These are phyloP conservation scores for Corydoras sp. DNA, from an alignment of 2,113 vertebrate species.

Conservation along the genomic window DNA sequence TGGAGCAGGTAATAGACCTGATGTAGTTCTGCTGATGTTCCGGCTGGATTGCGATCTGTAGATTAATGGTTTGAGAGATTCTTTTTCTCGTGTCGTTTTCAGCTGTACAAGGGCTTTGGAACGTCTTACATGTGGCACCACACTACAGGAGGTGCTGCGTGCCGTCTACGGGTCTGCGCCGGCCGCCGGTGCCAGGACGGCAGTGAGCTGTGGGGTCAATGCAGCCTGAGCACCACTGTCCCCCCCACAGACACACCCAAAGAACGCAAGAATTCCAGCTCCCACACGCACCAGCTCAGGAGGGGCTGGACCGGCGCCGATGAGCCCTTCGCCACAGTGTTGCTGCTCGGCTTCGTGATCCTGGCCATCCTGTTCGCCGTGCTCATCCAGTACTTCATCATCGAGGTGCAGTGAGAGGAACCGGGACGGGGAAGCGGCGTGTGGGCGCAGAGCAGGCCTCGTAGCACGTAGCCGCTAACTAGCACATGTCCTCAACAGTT, in stretches of 20 bases:
- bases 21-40: no score
- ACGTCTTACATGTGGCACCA: constrained; percentile 62
- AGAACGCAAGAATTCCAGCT: neutral
- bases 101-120: constrained; percentile 73
- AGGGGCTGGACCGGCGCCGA: constrained; percentile 53
- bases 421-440: neutral
- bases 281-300: constrained; percentile 40
- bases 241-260: constrained; percentile 54
- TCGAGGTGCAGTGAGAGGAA: constrained; percentile 36
- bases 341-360: constrained; percentile 63
- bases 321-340: constrained; percentile 61
- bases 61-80: neutral
- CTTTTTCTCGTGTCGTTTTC: neutral
- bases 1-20: constrained; percentile 62
- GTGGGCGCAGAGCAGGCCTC: constrained; percentile 24
- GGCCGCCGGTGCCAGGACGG: constrained; percentile 61
- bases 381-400: constrained; percentile 70
- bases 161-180: constrained; percentile 63
- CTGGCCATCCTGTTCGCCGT: constrained; percentile 68
- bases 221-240: constrained; percentile 62
- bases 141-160: constrained; percentile 58
- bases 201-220: constrained; percentile 63
- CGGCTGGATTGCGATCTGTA: no score
- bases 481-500: constrained; percentile 28
- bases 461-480: constrained; percentile 23